A percentile compares a stretch with the other conserved stretches of the same genome.
These are phyloP conservation scores for Chaetophractus vellerosus DNA, from an alignment of 2,797 vertebrate genomes.

Conservation along the genomic window DNA sequence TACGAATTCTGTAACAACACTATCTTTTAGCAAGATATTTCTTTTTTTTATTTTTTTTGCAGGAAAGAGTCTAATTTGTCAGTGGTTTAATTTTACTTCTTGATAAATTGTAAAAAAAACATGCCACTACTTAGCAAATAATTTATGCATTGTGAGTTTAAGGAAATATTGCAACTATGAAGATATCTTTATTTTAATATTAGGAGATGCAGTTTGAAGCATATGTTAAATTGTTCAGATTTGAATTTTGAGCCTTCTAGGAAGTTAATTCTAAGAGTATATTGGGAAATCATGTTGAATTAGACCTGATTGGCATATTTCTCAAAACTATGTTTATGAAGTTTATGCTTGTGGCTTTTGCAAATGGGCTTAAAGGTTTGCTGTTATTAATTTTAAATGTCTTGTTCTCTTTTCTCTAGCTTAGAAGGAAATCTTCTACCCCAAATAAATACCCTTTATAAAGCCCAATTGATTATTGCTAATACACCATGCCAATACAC, in stretches of 20 bases:
- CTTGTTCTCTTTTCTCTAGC: background rate
- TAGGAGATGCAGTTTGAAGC: background rate
- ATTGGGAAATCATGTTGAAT: background rate
- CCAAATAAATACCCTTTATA: too few relatives aligned
- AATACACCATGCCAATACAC: background rate
- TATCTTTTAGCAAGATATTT: background rate
- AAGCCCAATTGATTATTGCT: too few relatives aligned
- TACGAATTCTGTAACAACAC: background rate
- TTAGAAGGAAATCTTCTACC: background rate
- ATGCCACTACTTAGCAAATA: background rate
- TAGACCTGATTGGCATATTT: background rate
- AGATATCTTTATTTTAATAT: background rate
- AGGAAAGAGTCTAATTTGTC: background rate
- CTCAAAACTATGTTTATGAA: background rate
- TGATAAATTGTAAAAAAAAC: background rate
- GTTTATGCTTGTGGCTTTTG: background rate
- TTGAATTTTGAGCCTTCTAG: background rate
- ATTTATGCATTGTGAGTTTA: slow-evolving; percentile 12
- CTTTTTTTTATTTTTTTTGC: background rate
- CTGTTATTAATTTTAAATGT: background rate
- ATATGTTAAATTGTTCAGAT: background rate
- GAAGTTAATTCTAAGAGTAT: background rate
- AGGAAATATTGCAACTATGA: slow-evolving; percentile 4
- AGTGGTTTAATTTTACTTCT: background rate
- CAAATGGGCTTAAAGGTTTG: background rate